Evolutionary conservation across 2,888 invertebrate genomes (phyloP).

Genomic region (Agrochola litura): DNA sequence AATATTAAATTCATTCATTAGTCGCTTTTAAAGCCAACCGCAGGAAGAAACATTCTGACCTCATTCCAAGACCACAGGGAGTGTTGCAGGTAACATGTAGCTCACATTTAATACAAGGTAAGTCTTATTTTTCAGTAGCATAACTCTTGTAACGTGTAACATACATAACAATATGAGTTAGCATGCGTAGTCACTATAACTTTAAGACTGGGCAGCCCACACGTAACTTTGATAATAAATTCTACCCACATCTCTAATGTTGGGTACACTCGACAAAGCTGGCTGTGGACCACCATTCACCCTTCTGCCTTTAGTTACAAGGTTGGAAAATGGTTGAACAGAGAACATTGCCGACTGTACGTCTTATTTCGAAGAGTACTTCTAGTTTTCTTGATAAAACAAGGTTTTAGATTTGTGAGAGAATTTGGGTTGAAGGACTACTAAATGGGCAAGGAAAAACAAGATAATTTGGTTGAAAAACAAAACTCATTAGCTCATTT

Average conservation of each 20-base stretch:
- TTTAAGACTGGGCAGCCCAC: slow-evolving; percentile 54
- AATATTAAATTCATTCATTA: slow-evolving; percentile 34
- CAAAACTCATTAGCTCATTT: slow-evolving; percentile 1
- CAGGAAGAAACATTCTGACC: slow-evolving; percentile 29
- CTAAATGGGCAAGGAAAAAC: not conserved
- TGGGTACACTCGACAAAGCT: slow-evolving; percentile 1
- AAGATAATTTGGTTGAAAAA: slow-evolving; percentile 6
- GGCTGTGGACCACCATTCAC: no score
- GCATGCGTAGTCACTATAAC: slow-evolving; percentile 63
- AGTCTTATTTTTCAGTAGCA: slow-evolving; percentile 42
- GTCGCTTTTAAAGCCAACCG: slow-evolving; percentile 14
- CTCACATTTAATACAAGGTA: slow-evolving; percentile 22
- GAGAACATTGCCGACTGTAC: not conserved
- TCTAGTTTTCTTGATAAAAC: slow-evolving; percentile 46
- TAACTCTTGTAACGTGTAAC: slow-evolving; percentile 27
- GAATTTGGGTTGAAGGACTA: slow-evolving; percentile 27
- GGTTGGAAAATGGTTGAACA: no score
- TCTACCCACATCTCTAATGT: slow-evolving; percentile 52
- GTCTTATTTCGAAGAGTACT: slow-evolving; percentile 21
- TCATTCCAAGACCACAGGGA: slow-evolving; percentile 26
- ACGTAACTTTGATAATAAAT: slow-evolving; percentile 61
- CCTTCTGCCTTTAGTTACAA: no score
- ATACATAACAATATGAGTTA: slow-evolving; percentile 56
- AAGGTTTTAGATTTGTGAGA: slow-evolving; percentile 28
- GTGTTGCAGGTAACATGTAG: slow-evolving; percentile 21